Conservation (phyloP, 2,888 invertebrate species). For the Meteorus colon region DNA sequence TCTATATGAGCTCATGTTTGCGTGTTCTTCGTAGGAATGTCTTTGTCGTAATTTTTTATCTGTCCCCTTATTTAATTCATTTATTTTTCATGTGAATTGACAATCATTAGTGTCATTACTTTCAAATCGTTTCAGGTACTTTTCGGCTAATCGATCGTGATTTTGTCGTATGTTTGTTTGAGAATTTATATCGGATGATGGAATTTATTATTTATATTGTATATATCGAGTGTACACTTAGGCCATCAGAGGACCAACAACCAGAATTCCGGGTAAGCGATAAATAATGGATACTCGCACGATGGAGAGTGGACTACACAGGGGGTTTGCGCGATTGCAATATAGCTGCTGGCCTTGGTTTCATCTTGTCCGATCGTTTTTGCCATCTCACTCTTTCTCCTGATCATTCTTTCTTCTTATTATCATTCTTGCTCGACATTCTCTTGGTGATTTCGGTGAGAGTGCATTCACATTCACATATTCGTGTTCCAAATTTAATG, state of each 20-base stretch:
- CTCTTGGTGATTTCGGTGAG: conserved; percentile 44
- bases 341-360: conserved; percentile 54
- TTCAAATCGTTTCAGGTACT: background rate
- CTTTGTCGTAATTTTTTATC: too few relatives aligned
- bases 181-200: background rate
- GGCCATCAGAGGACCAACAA: conserved; percentile 12
- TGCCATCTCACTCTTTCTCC: conserved; percentile 30
- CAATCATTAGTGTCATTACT: background rate
- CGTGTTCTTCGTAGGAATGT: too few relatives aligned
- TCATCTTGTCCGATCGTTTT: conserved; percentile 53
- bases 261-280: conserved; percentile 54
- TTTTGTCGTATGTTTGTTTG: background rate
- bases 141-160: background rate
- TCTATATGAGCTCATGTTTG: too few relatives aligned
- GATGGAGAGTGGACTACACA: conserved; percentile 45
- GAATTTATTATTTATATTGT: background rate
- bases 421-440: conserved; percentile 35
- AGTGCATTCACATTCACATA: conserved; percentile 46
- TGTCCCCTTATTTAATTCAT: background rate
- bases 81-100: background rate
- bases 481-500: conserved; percentile 47
- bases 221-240: background rate
- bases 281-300: conserved; percentile 54
- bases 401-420: conserved; percentile 35
- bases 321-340: conserved; percentile 51